Evolutionary conservation across 2,113 vertebrate genomes (phyloP).

Genomic region (Nesoenas mayeri): DNA sequence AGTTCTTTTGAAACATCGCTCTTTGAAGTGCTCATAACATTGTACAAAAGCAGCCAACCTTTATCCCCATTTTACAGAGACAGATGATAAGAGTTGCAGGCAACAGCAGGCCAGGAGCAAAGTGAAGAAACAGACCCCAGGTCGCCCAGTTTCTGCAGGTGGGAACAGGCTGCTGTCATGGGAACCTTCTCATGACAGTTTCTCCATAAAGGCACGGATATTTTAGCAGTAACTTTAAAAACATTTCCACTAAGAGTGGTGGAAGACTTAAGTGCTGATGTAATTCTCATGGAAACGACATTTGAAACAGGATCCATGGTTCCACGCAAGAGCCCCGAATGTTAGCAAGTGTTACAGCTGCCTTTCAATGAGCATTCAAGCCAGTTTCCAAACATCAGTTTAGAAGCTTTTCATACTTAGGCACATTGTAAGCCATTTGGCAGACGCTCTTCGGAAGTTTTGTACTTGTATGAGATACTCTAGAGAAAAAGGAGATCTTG

Average conservation of each 20-base stretch:
- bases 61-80: background rate
- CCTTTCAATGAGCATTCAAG: background rate
- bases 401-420: background rate
- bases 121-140: background rate
- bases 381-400: background rate
- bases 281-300: background rate
- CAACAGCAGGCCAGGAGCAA: background rate
- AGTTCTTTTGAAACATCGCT: background rate
- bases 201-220: background rate
- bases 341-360: background rate
- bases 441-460: background rate
- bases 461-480: background rate
- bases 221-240: slow-evolving; percentile 3
- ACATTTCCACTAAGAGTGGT: background rate
- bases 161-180: background rate
- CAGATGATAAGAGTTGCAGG: background rate
- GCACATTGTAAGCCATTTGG: background rate
- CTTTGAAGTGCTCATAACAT: background rate
- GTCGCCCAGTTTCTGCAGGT: background rate
- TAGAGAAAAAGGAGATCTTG: slow-evolving; percentile 27
- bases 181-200: background rate
- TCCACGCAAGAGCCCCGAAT: background rate
- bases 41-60: background rate
- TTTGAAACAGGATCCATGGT: background rate
- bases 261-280: background rate